Evolutionary conservation across 2,113 vertebrate species (phyloP), one percentile per base, ranked within the genome.

Genomic region (Peromyscus maniculatus): DNA sequence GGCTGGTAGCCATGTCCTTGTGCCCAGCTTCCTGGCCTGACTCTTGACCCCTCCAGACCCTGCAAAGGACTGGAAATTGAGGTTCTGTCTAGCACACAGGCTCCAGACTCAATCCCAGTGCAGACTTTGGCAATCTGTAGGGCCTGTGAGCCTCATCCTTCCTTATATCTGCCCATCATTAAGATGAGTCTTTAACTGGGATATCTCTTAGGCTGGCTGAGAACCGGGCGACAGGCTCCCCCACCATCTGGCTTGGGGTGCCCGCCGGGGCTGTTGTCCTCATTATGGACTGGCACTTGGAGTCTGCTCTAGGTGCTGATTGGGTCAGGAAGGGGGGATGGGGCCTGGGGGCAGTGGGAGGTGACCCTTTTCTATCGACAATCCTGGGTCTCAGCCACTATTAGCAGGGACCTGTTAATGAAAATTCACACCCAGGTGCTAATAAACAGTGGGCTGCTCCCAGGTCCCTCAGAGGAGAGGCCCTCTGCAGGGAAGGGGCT

Each of bases 351-450:
- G 67, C 36, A 6, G 92, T 43, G 49, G 89, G 92, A 95, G 93
- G 59, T 0, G 22, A 28, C 49, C 57, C 77, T 91, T 87, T 91
- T 62, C 92, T 71, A 72, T 69, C 91, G 62, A 93, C 86, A 67
- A 0, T 52, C 91, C 86, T n/a, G 7, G 0, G 57, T 33, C 97
- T 75, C 59, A 5, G 64, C 57, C 1, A 43, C 92, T 64, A 97
- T 97, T 98, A 98, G 91, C 97, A 72, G 88, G 89, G 55, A 62
- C 3, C 12, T 75, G 96, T 74, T 97, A 98, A 97, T 97, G 91
- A 96, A 96, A 96, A 89, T 93, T 98, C 96, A 93, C 98, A 96
- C 97, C 93, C 87, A 52, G 83, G 96, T 83, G 96, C 95, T 96
- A 97, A 97, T 96, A 91, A 97, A 91, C 89, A 89, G 74, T 17